phyloP scores from a whole-genome alignment of 2,797 vertebrate genomes.

The Cercopithecus mitis region DNA sequence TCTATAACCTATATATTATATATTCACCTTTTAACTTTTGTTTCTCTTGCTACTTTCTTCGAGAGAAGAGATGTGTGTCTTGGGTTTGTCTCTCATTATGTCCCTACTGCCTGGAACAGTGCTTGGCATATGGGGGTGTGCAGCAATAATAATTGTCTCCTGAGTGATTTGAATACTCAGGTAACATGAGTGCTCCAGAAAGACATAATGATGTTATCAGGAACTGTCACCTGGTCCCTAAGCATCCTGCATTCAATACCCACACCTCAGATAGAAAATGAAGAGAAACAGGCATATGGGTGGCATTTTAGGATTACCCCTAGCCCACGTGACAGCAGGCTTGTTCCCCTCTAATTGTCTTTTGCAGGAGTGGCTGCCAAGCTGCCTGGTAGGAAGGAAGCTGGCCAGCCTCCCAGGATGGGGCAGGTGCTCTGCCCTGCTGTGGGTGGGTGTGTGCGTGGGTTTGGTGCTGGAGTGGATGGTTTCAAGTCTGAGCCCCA shows the following conservation, averaged over 20 bases:
- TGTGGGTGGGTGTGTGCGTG: accelerated
- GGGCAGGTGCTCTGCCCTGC: accelerated
- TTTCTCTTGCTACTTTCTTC: neutral
- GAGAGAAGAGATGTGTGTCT: neutral
- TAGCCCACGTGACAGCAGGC: neutral
- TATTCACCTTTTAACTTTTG: neutral
- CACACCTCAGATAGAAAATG: neutral
- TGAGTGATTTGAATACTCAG: accelerated
- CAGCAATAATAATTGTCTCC: accelerated
- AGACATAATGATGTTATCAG: neutral
- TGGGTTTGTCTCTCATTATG: neutral
- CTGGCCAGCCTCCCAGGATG: accelerated
- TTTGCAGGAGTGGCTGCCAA: neutral
- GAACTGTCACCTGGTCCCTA: accelerated
- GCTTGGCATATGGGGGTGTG: accelerated
- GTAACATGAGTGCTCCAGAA: neutral
- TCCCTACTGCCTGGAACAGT: neutral
- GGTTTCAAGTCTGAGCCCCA: neutral
- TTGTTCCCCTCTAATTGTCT: accelerated
- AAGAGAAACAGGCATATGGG: neutral
- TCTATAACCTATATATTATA: neutral
- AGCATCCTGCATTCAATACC: accelerated
- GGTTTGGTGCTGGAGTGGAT: neutral
- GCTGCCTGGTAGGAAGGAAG: accelerated
- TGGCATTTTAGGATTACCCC: neutral